Evolutionary conservation across 53 echinoderm and acorn worm species (phyloP).

Genomic region (Echinometra lucunter): DNA sequence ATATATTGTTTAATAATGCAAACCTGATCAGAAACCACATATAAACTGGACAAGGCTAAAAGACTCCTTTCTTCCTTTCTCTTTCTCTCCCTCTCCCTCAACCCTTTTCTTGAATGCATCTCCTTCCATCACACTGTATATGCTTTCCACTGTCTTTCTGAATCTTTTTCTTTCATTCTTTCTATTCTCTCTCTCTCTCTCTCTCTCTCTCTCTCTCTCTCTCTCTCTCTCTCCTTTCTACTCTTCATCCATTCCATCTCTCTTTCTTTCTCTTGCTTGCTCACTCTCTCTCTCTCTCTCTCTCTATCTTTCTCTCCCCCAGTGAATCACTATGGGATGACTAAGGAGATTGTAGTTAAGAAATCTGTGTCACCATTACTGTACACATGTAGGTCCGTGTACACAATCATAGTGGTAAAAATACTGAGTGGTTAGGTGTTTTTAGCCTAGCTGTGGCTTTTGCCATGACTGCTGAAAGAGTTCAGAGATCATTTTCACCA

Average conservation of each 20-base stretch:
- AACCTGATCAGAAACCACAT: neutral
- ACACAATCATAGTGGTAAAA: neutral
- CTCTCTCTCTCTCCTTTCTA: neutral
- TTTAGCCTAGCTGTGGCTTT: neutral
- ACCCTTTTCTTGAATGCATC: too few species aligned
- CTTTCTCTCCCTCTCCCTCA: neutral
- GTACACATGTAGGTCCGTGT: neutral
- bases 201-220: neutral
- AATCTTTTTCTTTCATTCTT: neutral
- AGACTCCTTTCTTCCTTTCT: too few species aligned
- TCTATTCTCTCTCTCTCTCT: neutral
- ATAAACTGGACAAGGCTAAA: neutral
- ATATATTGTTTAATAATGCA: neutral
- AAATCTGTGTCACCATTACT: too few species aligned
- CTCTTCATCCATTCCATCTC: too few species aligned
- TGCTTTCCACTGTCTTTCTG: too few species aligned
- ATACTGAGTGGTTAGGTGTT: neutral
- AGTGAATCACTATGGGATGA: neutral
- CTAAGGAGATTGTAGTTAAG: too few species aligned
- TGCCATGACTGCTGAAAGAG: neutral
- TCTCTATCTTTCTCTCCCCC: neutral
- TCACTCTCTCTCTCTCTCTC: too few species aligned
- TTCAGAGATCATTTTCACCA: slow-evolving; percentile 39
- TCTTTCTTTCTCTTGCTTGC: too few species aligned
- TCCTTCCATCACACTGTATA: too few species aligned